These are phyloP conservation scores for Crenuchus spilurus DNA, from an alignment of 2,797 vertebrate genomes.

Conservation along the genomic window DNA sequence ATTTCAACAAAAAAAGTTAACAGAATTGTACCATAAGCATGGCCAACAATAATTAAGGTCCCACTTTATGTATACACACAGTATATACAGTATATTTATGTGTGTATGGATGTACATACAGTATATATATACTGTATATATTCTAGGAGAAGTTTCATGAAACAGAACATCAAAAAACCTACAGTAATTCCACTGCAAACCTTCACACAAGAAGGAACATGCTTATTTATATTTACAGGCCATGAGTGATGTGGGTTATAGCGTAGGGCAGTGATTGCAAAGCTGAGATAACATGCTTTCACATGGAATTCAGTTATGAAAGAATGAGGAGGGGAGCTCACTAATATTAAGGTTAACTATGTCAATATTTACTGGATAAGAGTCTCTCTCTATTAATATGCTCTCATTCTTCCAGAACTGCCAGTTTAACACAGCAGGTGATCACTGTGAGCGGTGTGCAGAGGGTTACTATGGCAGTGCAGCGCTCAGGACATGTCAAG, in stretches of 20 bases:
- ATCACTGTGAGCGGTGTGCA: slow-evolving; percentile 83
- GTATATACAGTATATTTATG: no score
- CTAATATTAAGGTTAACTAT: no score
- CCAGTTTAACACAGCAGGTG: slow-evolving; percentile 78
- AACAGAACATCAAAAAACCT: no score
- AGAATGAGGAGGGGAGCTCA: no score
- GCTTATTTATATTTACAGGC: neutral
- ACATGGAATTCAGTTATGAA: neutral
- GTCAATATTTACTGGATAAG: neutral
- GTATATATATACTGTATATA: no score
- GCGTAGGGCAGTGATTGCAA: neutral
- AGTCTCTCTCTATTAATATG: slow-evolving; percentile 1
- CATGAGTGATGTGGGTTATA: neutral
- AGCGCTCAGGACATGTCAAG: slow-evolving; percentile 72
- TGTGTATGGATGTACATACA: no score
- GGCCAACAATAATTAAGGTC: no score
- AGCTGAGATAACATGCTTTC: neutral
- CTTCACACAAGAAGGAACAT: neutral
- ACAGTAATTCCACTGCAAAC: neutral
- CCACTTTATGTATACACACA: no score
- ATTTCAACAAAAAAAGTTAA: no score
- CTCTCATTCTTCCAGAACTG: slow-evolving; percentile 75
- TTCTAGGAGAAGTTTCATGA: neutral
- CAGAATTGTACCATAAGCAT: no score
- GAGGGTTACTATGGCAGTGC: slow-evolving; percentile 83